Evolutionary conservation across 2,113 vertebrate genomes (phyloP).

Genomic region (Chunga burmeisteri): DNA sequence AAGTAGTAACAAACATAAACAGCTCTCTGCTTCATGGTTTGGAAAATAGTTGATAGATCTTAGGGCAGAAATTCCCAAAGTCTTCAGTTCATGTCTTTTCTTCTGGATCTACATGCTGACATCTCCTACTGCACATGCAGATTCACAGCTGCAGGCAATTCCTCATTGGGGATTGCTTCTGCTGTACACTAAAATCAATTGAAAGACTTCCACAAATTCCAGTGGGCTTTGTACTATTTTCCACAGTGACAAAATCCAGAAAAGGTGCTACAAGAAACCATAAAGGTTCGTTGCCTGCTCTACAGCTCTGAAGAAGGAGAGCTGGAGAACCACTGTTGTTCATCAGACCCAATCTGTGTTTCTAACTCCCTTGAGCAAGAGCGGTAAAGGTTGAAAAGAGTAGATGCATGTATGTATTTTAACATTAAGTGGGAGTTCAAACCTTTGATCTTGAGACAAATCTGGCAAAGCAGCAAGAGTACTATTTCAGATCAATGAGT

Average conservation of each 20-base stretch:
- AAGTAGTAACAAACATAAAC: slow-evolving; percentile 64
- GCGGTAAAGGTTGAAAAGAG: background rate
- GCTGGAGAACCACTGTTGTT: background rate
- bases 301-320: background rate
- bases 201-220: background rate
- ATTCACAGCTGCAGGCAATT: background rate
- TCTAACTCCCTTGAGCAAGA: background rate
- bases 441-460: background rate
- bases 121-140: background rate
- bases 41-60: slow-evolving; percentile 37
- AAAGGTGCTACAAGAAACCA: background rate
- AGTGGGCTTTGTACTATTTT: background rate
- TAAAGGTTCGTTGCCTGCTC: background rate
- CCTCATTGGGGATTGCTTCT: background rate
- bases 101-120: background rate
- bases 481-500: background rate
- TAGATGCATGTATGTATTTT: background rate
- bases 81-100: background rate
- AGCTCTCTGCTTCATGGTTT: background rate
- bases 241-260: background rate
- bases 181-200: background rate
- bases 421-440: background rate
- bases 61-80: slow-evolving; percentile 1
- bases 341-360: background rate
- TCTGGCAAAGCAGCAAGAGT: background rate